Percentiles rank a stretch among this genome's conserved stretches.
These are phyloP conservation scores for Lepidurus arcticus DNA, from an alignment of 1,140 invertebrate species.

Conservation along the genomic window DNA sequence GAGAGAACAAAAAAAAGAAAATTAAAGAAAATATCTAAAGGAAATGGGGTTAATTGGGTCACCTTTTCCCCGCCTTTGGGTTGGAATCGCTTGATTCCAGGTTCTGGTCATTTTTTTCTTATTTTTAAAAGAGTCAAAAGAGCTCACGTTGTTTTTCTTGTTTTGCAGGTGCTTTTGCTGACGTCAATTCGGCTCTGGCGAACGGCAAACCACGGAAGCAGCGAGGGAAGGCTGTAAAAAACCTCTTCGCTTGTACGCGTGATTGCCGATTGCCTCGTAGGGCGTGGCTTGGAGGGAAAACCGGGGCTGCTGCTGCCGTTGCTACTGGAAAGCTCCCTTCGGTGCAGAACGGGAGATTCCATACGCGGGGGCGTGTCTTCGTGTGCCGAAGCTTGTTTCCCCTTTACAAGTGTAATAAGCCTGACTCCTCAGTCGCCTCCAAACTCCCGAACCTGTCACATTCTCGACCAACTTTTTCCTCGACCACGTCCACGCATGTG, in stretches of 20 bases:
- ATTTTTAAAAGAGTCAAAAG: background rate
- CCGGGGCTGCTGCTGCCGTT: no score
- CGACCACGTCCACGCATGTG: background rate
- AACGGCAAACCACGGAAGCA: conserved; percentile 2
- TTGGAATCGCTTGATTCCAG: background rate
- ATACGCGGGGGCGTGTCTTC: background rate
- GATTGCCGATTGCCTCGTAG: background rate
- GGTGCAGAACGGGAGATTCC: no score
- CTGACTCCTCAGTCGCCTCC: background rate
- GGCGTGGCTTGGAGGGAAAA: background rate
- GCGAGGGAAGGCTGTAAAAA: background rate
- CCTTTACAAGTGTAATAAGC: background rate
- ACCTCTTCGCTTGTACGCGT: background rate
- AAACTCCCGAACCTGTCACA: background rate
- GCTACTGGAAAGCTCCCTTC: no score
- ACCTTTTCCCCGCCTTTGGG: background rate
- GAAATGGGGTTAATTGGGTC: background rate
- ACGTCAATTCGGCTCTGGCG: background rate
- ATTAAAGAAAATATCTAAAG: no score
- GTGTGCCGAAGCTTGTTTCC: background rate
- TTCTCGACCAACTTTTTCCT: background rate
- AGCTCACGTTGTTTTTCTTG: background rate
- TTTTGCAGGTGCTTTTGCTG: conserved; percentile 21
- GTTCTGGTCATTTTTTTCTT: background rate
- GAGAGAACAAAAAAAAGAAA: background rate